Conservation (phyloP, 1,140 invertebrate species). For the Propsilocerus akamusi region DNA sequence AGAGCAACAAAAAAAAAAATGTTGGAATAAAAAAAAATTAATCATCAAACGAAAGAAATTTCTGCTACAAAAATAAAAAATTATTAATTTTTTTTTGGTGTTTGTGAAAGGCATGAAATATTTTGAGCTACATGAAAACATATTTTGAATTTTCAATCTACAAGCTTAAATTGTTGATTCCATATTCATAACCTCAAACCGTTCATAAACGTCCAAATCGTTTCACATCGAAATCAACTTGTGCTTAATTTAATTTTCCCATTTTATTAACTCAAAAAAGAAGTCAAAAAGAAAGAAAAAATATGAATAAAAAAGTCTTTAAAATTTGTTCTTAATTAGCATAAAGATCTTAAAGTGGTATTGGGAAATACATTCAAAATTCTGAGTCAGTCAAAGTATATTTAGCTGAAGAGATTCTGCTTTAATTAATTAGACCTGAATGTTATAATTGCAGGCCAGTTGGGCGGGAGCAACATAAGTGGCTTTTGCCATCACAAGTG, state of each 20-base stretch:
- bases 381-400: background rate
- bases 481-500: background rate
- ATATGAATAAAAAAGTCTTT: background rate
- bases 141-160: too few species aligned
- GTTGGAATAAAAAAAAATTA: background rate
- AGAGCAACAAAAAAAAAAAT: background rate
- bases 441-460: background rate
- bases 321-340: slow-evolving; percentile 3
- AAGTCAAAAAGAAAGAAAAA: background rate
- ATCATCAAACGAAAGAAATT: background rate
- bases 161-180: too few species aligned
- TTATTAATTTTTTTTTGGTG: background rate
- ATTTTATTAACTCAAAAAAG: background rate
- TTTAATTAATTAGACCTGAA: slow-evolving; percentile 2
- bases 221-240: background rate
- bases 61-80: background rate
- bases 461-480: background rate
- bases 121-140: background rate
- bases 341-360: too few species aligned
- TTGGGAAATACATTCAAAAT: too few species aligned
- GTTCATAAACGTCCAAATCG: too few species aligned
- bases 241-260: background rate
- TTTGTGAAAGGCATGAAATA: background rate
- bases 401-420: background rate
- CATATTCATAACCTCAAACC: too few species aligned